These are phyloP conservation scores for Argyresthia albistria DNA, from an alignment of 2,888 invertebrate genomes.

Conservation along the genomic window DNA sequence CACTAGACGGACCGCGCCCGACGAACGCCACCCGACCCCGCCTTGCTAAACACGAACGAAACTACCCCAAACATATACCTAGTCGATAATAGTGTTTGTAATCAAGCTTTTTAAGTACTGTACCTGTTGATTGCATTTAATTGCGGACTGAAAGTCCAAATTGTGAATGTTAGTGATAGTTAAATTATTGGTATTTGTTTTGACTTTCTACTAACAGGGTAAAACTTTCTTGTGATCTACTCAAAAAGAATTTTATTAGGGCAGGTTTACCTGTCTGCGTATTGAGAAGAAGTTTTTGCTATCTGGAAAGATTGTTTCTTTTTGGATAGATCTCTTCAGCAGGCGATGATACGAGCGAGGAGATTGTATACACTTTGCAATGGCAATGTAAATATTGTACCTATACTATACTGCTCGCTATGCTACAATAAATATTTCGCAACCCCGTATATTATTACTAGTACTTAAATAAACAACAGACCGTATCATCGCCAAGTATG, in stretches of 20 bases:
- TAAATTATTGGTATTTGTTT: neutral
- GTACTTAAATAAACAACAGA: too few species aligned
- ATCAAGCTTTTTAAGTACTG: neutral
- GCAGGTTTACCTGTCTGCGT: slow-evolving; percentile 9
- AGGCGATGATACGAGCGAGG: neutral
- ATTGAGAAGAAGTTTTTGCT: neutral
- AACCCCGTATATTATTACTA: neutral
- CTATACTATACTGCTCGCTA: too few species aligned
- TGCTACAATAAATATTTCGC: neutral
- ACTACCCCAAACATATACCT: neutral
- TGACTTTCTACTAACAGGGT: slow-evolving; percentile 48
- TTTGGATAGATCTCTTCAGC: neutral
- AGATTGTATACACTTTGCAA: neutral
- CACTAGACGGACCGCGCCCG: slow-evolving; percentile 29
- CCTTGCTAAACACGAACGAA: slow-evolving; percentile 8
- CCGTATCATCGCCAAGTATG: neutral
- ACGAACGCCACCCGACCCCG: slow-evolving; percentile 16
- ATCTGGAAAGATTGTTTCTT: neutral
- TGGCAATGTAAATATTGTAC: too few species aligned
- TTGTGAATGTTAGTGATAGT: slow-evolving; percentile 11
- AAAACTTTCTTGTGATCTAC: slow-evolving; percentile 23
- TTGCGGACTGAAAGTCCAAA: neutral
- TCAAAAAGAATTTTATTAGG: slow-evolving; percentile 18
- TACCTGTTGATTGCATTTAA: neutral
- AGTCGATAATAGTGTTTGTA: neutral